These are phyloP conservation scores for Stramonita haemastoma DNA, from an alignment of 2,888 invertebrate species.

Conservation along the genomic window DNA sequence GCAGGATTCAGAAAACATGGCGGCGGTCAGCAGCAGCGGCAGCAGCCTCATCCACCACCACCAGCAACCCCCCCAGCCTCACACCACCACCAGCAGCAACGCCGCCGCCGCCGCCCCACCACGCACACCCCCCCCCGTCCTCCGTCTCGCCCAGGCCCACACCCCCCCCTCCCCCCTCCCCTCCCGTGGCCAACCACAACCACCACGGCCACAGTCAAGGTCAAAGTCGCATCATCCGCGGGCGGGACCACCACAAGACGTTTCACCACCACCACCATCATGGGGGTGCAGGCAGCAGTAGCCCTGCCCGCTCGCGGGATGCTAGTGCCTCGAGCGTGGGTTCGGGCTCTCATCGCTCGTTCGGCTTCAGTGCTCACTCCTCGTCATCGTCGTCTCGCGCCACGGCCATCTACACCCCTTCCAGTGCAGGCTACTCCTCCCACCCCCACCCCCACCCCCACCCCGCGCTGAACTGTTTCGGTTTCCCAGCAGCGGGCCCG, in stretches of 20 bases:
- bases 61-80: no score
- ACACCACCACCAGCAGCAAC: no score
- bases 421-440: slow-evolving; percentile 9
- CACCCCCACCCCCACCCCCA: no score
- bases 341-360: slow-evolving; percentile 58
- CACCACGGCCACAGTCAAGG: no score
- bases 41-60: no score
- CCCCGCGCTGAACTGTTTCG: neutral
- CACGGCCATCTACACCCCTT: neutral
- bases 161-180: neutral
- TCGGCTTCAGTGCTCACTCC: slow-evolving; percentile 37
- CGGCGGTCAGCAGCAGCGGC: slow-evolving; percentile 9
- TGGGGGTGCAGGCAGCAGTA: slow-evolving; percentile 6
- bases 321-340: slow-evolving; percentile 69
- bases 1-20: slow-evolving; percentile 30
- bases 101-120: no score
- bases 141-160: neutral
- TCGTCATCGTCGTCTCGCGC: slow-evolving; percentile 12
- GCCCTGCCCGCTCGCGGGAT: slow-evolving; percentile 59
- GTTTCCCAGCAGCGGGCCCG: neutral
- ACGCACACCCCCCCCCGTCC: neutral
- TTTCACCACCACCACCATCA: no score
- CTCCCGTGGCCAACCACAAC: neutral
- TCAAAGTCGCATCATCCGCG: slow-evolving; percentile 20
- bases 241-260: slow-evolving; percentile 45